Conservation (phyloP, 2,113 vertebrate genomes). For the Chaenogobius annularis region DNA sequence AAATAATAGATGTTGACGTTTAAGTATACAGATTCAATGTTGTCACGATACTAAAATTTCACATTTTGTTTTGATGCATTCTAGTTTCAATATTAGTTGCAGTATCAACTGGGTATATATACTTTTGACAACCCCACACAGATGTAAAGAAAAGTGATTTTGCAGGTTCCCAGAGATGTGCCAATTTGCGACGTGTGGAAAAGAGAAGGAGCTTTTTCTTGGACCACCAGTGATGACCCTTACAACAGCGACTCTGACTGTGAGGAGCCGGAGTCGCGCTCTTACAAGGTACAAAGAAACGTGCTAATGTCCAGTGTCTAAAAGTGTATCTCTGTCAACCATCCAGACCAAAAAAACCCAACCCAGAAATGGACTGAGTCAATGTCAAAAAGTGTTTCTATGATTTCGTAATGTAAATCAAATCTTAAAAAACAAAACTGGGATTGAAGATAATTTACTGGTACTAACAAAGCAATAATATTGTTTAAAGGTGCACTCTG, state of each 20-base stretch:
- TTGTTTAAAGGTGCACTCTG: neutral
- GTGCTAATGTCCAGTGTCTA: neutral
- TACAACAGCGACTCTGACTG: constrained; percentile 82
- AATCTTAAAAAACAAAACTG: no score
- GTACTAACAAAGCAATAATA: neutral
- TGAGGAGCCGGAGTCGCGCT: constrained; percentile 63
- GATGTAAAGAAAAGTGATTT: neutral
- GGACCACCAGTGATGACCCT: constrained; percentile 76
- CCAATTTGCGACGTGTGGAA: constrained; percentile 78
- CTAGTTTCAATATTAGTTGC: no score
- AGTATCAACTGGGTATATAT: no score
- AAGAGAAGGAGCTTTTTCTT: constrained; percentile 46
- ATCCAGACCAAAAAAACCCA: constrained; percentile 4
- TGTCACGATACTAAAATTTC: no score
- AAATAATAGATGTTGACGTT: no score
- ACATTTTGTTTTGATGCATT: no score
- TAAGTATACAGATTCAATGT: no score
- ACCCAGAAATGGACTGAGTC: neutral
- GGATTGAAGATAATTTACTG: neutral
- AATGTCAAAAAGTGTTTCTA: neutral
- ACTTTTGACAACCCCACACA: neutral
- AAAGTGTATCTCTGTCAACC: neutral
- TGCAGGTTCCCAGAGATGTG: constrained; percentile 54
- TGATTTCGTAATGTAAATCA: neutral
- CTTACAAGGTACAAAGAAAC: constrained; percentile 81